These are phyloP conservation scores for Tenrec ecaudatus DNA, from an alignment of 2,113 vertebrate genomes.

Conservation along the genomic window DNA sequence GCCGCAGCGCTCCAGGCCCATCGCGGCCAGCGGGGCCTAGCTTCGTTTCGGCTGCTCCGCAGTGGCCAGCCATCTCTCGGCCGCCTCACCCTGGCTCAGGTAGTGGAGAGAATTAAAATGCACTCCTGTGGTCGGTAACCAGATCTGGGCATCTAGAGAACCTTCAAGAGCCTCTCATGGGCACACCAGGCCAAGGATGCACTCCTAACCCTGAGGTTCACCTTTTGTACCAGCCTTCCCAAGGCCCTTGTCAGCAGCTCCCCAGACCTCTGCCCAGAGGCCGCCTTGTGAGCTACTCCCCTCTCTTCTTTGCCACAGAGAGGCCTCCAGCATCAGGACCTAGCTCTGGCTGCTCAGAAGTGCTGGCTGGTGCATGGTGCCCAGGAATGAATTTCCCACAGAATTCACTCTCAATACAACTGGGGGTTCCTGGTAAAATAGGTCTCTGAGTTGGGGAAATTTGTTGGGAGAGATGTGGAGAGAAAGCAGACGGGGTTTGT, in stretches of 20 bases:
- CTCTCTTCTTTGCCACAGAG: neutral
- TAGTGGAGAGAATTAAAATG: slow-evolving; percentile 37
- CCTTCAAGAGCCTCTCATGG: neutral
- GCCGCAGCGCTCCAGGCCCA: slow-evolving; percentile 34
- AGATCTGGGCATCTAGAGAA: slow-evolving; percentile 23
- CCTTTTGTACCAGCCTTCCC: neutral
- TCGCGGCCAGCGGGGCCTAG: neutral
- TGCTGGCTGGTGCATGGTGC: neutral
- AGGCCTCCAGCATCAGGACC: neutral
- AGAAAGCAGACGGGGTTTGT: slow-evolving; percentile 25
- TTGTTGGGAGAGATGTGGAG: neutral
- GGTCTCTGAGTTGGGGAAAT: neutral
- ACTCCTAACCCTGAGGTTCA: neutral
- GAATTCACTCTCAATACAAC: slow-evolving; percentile 55
- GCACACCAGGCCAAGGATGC: neutral
- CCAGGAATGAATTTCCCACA: neutral
- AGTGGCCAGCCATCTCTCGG: neutral
- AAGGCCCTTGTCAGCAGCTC: neutral
- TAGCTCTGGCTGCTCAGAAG: slow-evolving; percentile 2
- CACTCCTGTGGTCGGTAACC: slow-evolving; percentile 4
- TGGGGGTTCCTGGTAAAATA: slow-evolving; percentile 1
- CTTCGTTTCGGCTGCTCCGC: neutral
- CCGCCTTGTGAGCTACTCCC: neutral
- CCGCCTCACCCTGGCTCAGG: neutral
- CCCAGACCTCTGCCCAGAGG: slow-evolving; percentile 2